Conservation (phyloP, 2,888 invertebrate species). For the Drosophila niveifrons region DNA sequence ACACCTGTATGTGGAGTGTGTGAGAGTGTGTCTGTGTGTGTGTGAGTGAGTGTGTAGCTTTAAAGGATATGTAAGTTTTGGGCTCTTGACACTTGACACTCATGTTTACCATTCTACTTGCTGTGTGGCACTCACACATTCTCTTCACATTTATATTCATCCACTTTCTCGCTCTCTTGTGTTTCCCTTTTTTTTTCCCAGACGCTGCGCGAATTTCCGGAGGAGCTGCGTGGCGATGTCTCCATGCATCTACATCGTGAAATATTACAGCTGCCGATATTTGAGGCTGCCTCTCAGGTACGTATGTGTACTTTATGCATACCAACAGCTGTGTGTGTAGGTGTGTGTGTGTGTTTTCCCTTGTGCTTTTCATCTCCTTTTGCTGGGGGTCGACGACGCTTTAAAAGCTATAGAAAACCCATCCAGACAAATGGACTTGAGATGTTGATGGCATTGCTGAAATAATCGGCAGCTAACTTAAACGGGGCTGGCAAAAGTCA, state of each 20-base stretch:
- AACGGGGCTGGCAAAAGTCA: slow-evolving; percentile 68
- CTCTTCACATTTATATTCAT: background rate
- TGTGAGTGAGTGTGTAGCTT: slow-evolving; percentile 25
- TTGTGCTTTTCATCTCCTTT: slow-evolving; percentile 50
- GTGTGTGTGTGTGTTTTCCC: slow-evolving; percentile 21
- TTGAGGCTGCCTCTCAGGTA: slow-evolving; percentile 95
- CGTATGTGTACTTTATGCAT: slow-evolving; percentile 38
- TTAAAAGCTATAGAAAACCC: slow-evolving; percentile 60
- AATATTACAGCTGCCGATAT: slow-evolving; percentile 96
- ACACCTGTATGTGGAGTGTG: slow-evolving; percentile 22
- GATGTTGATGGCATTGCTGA: slow-evolving; percentile 59
- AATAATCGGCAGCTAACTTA: slow-evolving; percentile 65
- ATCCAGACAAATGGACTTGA: slow-evolving; percentile 61
- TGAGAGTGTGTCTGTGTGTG: slow-evolving; percentile 8
- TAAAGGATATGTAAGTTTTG: slow-evolving; percentile 47
- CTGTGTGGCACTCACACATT: background rate
- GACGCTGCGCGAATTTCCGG: slow-evolving; percentile 98
- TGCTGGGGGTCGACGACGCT: slow-evolving; percentile 39
- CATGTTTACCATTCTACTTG: slow-evolving; percentile 39
- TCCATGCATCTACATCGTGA: slow-evolving; percentile 98
- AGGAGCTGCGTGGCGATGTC: slow-evolving; percentile 97
- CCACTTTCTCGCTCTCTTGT: background rate
- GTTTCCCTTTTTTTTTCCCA: slow-evolving; percentile 83
- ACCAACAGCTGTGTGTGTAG: slow-evolving; percentile 2
- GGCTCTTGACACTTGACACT: slow-evolving; percentile 45